These are phyloP conservation scores for Ganaspis brasiliensis DNA, from an alignment of 2,888 invertebrate species.

Conservation along the genomic window DNA sequence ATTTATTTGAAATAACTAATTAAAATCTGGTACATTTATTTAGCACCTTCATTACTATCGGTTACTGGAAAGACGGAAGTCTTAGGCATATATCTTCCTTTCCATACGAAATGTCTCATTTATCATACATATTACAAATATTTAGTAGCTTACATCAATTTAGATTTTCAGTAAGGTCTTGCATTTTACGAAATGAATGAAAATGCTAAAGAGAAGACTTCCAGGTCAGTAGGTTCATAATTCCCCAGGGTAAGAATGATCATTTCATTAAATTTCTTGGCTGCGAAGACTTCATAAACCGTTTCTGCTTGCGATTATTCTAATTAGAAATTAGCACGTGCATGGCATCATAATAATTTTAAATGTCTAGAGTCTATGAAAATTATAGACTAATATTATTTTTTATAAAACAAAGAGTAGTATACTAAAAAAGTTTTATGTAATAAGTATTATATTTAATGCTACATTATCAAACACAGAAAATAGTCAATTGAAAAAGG, in stretches of 20 bases:
- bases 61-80: too few relatives aligned
- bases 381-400: too few relatives aligned
- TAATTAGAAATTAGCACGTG: slow-evolving; percentile 42
- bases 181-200: not conserved
- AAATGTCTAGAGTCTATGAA: not conserved
- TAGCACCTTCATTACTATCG: too few relatives aligned
- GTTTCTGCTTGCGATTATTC: slow-evolving; percentile 5
- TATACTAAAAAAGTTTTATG: not conserved
- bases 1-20: too few relatives aligned
- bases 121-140: too few relatives aligned
- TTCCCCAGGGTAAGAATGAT: not conserved
- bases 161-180: not conserved
- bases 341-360: slow-evolving; percentile 4
- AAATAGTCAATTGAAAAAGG: too few relatives aligned
- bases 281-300: slow-evolving; percentile 11
- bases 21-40: too few relatives aligned
- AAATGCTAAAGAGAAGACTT: not conserved
- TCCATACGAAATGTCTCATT: too few relatives aligned
- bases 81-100: too few relatives aligned
- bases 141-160: not conserved
- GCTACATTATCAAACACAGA: too few relatives aligned
- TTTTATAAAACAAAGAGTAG: not conserved
- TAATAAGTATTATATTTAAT: too few relatives aligned
- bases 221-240: not conserved
- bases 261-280: slow-evolving; percentile 36